Evolutionary conservation across 2,888 invertebrate species (phyloP).

Genomic region (Diadegma fenestrale): DNA sequence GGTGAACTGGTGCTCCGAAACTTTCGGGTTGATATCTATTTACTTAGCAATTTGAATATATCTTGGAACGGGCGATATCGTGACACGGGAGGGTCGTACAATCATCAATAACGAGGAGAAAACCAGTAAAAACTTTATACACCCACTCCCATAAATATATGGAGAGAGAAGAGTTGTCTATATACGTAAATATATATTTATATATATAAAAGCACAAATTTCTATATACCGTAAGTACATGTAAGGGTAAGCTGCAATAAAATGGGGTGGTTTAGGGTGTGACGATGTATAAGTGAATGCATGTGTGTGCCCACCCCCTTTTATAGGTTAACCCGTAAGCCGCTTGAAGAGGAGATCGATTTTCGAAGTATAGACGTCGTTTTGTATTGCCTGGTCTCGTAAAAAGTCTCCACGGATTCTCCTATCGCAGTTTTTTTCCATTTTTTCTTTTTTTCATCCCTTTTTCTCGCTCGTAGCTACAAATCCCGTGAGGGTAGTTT

Average conservation of each 20-base stretch:
- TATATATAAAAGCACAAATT: slow-evolving; percentile 6
- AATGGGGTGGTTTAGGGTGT: slow-evolving; percentile 40
- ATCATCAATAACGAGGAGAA: slow-evolving; percentile 53
- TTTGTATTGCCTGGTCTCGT: slow-evolving; percentile 48
- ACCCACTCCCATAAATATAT: slow-evolving; percentile 57
- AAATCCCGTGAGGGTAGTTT: slow-evolving; percentile 68
- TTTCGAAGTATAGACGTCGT: slow-evolving; percentile 59
- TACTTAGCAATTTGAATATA: slow-evolving; percentile 22
- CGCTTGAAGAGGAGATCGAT: slow-evolving; percentile 65
- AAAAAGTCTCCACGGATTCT: slow-evolving; percentile 64
- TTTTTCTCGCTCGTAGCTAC: slow-evolving; percentile 60
- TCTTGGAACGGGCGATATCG: slow-evolving; percentile 18
- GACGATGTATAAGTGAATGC: slow-evolving; percentile 26
- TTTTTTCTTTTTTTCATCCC: slow-evolving; percentile 20
- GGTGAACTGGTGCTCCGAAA: neutral
- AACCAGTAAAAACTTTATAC: slow-evolving; percentile 55
- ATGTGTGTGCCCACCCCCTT: slow-evolving; percentile 46
- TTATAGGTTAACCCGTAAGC: slow-evolving; percentile 64
- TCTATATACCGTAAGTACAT: slow-evolving; percentile 19
- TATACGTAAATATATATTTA: slow-evolving; percentile 1
- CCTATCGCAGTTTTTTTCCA: slow-evolving; percentile 9
- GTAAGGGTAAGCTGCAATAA: slow-evolving; percentile 47
- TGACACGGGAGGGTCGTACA: slow-evolving; percentile 8
- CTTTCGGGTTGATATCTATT: neutral
- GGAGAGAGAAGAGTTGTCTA: slow-evolving; percentile 31